Evolutionary conservation across 2,113 vertebrate species (phyloP).

Genomic region (Anhinga anhinga): DNA sequence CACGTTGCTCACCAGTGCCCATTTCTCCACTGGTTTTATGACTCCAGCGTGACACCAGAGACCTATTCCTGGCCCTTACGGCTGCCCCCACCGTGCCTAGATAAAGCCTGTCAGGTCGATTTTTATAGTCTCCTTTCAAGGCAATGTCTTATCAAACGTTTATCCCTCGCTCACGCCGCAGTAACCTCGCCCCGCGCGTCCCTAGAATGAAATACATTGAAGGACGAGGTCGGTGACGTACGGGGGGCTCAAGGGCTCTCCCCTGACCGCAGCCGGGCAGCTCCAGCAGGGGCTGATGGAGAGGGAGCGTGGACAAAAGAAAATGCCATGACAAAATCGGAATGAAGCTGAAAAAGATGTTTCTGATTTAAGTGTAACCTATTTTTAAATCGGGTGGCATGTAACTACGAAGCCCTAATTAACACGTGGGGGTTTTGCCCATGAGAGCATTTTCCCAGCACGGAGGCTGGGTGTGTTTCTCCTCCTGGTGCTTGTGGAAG

Average conservation of each 20-base stretch:
- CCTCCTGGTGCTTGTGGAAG: background rate
- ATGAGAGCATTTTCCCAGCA: background rate
- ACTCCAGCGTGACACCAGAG: background rate
- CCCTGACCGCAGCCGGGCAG: background rate
- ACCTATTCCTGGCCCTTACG: background rate
- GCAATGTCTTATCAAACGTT: background rate
- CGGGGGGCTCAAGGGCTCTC: background rate
- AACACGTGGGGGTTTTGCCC: background rate
- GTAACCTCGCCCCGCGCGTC: background rate
- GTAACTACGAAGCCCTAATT: background rate
- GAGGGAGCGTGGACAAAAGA: background rate
- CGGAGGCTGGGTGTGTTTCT: background rate
- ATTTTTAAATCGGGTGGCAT: slow-evolving; percentile 9
- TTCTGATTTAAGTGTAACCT: background rate
- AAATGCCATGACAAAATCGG: background rate
- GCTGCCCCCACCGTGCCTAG: background rate
- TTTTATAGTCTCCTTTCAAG: background rate
- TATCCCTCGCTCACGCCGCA: background rate
- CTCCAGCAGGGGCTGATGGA: background rate
- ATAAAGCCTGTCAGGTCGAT: background rate
- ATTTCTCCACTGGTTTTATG: background rate
- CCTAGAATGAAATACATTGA: background rate
- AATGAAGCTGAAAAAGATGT: background rate
- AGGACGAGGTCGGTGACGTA: background rate
- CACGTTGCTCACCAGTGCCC: background rate